Percentiles rank a stretch among this genome's conserved stretches.
These are phyloP conservation scores for Drosophila atroscutellata DNA, from an alignment of 2,888 invertebrate species.

Conservation along the genomic window DNA sequence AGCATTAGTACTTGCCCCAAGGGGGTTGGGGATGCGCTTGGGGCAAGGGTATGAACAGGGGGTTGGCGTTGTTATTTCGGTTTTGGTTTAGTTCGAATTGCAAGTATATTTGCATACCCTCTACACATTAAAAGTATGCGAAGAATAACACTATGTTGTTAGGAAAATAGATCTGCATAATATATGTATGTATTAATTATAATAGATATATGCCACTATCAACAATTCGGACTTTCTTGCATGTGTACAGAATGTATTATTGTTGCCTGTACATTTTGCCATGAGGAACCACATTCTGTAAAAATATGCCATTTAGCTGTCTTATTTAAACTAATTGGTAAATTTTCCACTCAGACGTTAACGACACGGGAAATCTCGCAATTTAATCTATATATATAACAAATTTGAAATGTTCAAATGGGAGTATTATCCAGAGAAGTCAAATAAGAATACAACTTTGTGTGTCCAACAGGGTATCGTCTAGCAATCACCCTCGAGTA, in stretches of 20 bases:
- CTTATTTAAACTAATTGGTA: not conserved
- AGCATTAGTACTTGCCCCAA: conserved; percentile 42
- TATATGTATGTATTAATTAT: not conserved
- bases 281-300: not conserved
- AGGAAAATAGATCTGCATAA: not conserved
- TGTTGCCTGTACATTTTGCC: not conserved
- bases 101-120: conserved; percentile 3
- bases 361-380: not conserved
- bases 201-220: not conserved
- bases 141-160: not conserved
- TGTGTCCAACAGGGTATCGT: not conserved
- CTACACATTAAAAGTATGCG: not conserved
- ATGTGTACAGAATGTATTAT: not conserved
- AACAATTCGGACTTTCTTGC: not conserved
- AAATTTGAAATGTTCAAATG: not conserved
- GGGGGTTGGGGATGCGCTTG: not conserved
- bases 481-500: not conserved
- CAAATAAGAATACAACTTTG: not conserved
- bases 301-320: too few species aligned
- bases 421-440: not conserved
- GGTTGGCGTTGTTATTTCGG: conserved; percentile 17
- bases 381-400: too few species aligned
- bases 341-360: not conserved
- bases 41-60: not conserved
- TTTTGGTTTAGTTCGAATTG: conserved; percentile 33